Percentiles rank a stretch among this genome's conserved stretches.
These are phyloP conservation scores for Plecturocebus donacophilus DNA, from an alignment of 2,113 vertebrate species.

Conservation along the genomic window DNA sequence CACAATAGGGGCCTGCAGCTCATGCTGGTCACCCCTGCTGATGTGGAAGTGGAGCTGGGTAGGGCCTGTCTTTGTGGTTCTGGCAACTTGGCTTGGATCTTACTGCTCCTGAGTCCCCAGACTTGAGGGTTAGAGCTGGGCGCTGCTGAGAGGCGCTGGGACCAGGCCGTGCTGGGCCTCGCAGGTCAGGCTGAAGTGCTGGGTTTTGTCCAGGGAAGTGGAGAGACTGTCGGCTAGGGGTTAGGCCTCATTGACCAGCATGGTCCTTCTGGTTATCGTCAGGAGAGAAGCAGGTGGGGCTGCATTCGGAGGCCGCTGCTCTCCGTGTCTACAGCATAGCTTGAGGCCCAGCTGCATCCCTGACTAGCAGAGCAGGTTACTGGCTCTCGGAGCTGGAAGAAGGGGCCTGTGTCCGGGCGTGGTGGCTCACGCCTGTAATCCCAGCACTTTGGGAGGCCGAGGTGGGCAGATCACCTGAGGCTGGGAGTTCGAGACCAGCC, in stretches of 20 bases:
- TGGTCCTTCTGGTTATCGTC: background rate
- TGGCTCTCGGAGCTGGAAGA: background rate
- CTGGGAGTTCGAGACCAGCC: too few species aligned
- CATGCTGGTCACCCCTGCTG: slow-evolving; percentile 86
- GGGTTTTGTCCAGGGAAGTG: background rate
- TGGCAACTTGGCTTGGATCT: slow-evolving; percentile 80
- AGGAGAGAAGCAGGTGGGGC: background rate
- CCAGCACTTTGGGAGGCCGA: too few species aligned
- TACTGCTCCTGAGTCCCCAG: slow-evolving; percentile 83
- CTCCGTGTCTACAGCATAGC: accelerated
- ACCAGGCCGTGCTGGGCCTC: background rate
- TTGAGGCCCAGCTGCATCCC: background rate
- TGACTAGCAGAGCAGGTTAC: background rate
- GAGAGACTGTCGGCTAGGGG: accelerated
- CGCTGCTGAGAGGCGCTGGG: background rate
- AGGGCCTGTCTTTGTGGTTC: slow-evolving; percentile 80
- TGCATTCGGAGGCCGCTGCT: background rate
- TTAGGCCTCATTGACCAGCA: accelerated
- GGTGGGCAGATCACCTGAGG: too few species aligned
- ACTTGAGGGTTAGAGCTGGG: background rate
- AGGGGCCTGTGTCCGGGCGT: background rate
- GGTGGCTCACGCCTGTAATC: too few species aligned
- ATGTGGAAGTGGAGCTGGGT: slow-evolving; percentile 88
- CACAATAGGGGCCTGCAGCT: slow-evolving; percentile 82
- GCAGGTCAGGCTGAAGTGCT: background rate